Conservation (phyloP, 2,797 vertebrate species). For the Onychomys arenicola region DNA sequence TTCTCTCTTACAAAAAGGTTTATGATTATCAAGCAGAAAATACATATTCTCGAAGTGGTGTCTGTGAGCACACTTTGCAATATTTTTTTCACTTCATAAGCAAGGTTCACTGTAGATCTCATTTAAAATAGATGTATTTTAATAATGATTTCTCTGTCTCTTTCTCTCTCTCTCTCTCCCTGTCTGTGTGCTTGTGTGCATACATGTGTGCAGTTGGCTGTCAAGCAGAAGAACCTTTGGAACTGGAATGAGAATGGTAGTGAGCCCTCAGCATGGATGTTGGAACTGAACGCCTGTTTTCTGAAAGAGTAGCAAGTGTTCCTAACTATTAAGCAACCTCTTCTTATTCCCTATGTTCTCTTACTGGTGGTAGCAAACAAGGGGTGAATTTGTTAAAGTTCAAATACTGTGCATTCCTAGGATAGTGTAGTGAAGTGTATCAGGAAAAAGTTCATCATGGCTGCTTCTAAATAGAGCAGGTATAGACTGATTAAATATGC, state of each 20-base stretch:
- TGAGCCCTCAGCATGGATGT: not conserved
- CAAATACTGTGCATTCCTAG: not conserved
- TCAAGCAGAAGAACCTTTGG: not conserved
- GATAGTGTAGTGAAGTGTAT: accelerated
- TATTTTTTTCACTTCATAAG: not conserved
- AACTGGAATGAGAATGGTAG: not conserved
- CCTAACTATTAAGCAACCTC: no score
- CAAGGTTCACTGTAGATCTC: not conserved
- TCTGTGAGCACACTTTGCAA: not conserved
- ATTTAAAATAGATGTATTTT: not conserved
- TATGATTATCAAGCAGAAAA: not conserved
- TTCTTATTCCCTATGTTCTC: not conserved
- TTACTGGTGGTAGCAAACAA: not conserved
- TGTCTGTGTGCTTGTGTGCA: no score
- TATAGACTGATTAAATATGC: not conserved
- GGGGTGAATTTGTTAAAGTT: not conserved
- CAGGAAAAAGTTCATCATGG: not conserved
- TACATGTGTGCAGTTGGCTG: not conserved
- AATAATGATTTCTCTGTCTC: not conserved
- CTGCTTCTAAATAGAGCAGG: not conserved
- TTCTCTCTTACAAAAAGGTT: not conserved
- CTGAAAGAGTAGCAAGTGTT: not conserved
- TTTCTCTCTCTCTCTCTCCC: no score
- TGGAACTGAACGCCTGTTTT: not conserved
- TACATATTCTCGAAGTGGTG: not conserved